phyloP scores from a whole-genome alignment of 2,113 vertebrate genomes.

The Corapipo altera region DNA sequence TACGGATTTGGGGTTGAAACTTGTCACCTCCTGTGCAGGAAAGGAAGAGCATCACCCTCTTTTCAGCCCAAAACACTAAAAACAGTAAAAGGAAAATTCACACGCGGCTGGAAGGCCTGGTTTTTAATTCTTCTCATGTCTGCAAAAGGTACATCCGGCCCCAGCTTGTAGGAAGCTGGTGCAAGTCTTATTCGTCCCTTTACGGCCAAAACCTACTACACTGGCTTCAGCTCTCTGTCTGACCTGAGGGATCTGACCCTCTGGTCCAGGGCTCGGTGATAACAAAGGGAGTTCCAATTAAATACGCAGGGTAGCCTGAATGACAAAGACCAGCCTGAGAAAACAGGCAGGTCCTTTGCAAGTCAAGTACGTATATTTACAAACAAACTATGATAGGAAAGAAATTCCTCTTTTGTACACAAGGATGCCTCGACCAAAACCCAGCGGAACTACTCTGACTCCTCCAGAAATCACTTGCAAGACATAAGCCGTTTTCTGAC shows the following conservation, averaged over 20 bases:
- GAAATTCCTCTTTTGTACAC: not conserved
- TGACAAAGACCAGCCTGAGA: not conserved
- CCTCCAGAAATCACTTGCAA: not conserved
- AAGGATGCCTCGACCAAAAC: not conserved
- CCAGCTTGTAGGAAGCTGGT: not conserved
- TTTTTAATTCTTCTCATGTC: not conserved
- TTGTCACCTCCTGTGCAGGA: not conserved
- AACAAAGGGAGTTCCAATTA: conserved; percentile 27
- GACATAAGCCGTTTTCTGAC: not conserved
- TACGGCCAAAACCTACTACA: not conserved
- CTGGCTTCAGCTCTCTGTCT: not conserved
- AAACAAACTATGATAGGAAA: rapidly evolving
- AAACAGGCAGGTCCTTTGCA: not conserved
- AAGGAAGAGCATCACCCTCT: not conserved
- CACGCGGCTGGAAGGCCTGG: not conserved
- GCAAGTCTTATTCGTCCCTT: not conserved
- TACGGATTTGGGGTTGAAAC: not conserved
- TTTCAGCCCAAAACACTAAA: not conserved
- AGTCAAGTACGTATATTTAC: rapidly evolving
- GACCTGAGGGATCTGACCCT: not conserved
- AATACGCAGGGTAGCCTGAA: not conserved
- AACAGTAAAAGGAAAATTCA: not conserved
- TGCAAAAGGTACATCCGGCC: not conserved
- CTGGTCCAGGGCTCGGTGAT: not conserved
- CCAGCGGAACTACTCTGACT: not conserved